phyloP scores from a whole-genome alignment of 2,797 vertebrate genomes.

The Etheostoma nigrum region DNA sequence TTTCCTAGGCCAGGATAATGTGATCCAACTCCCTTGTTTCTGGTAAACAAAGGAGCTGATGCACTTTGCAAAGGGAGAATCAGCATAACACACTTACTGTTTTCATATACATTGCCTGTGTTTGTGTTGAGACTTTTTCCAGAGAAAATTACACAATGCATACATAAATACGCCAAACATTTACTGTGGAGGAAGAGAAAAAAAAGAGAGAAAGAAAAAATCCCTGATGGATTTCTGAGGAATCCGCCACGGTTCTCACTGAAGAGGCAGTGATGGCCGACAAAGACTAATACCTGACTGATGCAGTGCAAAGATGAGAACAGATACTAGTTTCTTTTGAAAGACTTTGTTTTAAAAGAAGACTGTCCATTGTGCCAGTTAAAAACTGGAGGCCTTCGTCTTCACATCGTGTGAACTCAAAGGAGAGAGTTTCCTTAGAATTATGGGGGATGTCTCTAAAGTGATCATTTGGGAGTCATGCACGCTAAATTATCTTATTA shows the following conservation, averaged over 20 bases:
- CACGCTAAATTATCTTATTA: conserved; percentile 99
- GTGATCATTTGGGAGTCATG: conserved; percentile 93
- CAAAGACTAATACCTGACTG: conserved; percentile 83
- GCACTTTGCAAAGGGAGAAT: conserved; percentile 82
- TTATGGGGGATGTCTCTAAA: conserved; percentile 85
- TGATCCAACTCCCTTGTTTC: conserved; percentile 89
- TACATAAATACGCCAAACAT: conserved; percentile 83
- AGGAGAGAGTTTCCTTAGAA: conserved; percentile 87
- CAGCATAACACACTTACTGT: conserved; percentile 85
- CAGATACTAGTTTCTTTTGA: conserved; percentile 87
- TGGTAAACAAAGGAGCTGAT: conserved; percentile 67
- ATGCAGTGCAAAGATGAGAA: conserved; percentile 81
- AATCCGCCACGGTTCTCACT: conserved; percentile 91
- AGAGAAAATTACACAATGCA: conserved; percentile 79
- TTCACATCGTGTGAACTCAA: conserved; percentile 89
- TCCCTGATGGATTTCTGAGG: conserved; percentile 85
- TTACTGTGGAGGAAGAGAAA: conserved; percentile 85
- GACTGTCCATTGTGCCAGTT: conserved; percentile 90
- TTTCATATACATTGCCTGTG: conserved; percentile 95
- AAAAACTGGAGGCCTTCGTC: conserved; percentile 91
- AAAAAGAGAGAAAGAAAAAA: conserved; percentile 76
- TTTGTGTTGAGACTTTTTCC: conserved; percentile 92
- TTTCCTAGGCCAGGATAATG: conserved; percentile 75
- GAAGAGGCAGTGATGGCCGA: conserved; percentile 80
- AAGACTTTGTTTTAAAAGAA: conserved; percentile 86